Evolutionary conservation across 2,797 vertebrate genomes (phyloP).

Genomic region (Microchirus variegatus): DNA sequence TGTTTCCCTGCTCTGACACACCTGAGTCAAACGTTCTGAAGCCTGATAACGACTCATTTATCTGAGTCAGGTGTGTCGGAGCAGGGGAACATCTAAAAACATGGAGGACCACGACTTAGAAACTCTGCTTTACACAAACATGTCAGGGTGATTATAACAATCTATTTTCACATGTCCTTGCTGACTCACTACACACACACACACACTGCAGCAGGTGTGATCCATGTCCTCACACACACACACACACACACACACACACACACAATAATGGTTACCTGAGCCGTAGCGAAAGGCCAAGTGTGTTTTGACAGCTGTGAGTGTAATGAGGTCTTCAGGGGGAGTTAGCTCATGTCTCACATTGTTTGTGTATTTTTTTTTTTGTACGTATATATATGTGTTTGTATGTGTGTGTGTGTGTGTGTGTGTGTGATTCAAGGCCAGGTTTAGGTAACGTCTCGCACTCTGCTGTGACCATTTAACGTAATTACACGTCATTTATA

Average conservation of each 20-base stretch:
- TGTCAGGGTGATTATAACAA: background rate
- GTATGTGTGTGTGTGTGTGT: slow-evolving; percentile 5
- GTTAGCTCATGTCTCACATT: slow-evolving; percentile 66
- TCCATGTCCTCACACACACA: background rate
- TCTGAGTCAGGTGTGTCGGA: too few relatives aligned
- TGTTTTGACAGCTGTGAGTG: slow-evolving; percentile 70
- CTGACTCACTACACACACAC: slow-evolving; percentile 38
- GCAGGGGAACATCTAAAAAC: too few relatives aligned
- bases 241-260: slow-evolving; percentile 7
- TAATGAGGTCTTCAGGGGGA: slow-evolving; percentile 60
- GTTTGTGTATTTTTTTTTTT: slow-evolving; percentile 15
- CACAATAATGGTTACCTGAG: slow-evolving; percentile 45
- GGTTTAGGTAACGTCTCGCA: slow-evolving; percentile 72
- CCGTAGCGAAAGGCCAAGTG: slow-evolving; percentile 41
- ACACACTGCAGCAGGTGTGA: slow-evolving; percentile 49
- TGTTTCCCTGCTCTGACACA: too few relatives aligned
- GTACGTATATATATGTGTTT: too few relatives aligned
- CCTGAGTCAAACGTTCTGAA: too few relatives aligned
- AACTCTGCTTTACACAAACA: background rate
- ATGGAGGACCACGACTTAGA: too few relatives aligned
- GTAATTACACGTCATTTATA: slow-evolving; percentile 17
- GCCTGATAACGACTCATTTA: too few relatives aligned
- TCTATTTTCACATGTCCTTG: slow-evolving; percentile 36
- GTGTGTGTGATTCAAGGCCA: slow-evolving; percentile 13
- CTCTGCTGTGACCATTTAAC: slow-evolving; percentile 17